phyloP scores from a whole-genome alignment of 1,140 invertebrate species.

The Drosophila mojavensis region DNA sequence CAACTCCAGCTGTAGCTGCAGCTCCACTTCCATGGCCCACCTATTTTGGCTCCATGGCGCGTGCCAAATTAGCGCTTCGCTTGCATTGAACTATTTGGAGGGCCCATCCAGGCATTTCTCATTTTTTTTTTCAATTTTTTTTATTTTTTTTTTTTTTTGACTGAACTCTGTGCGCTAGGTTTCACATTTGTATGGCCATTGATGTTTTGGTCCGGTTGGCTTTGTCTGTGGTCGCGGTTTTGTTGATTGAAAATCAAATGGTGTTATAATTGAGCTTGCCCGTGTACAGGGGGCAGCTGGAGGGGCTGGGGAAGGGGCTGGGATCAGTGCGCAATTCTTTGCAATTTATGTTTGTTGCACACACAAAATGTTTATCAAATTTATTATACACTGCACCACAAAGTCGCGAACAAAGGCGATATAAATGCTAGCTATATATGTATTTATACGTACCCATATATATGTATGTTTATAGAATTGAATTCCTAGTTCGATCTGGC shows the following conservation, averaged over 20 bases:
- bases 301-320: background rate
- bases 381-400: constrained; percentile 9
- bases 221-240: constrained; percentile 35
- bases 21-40: background rate
- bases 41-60: constrained; percentile 47
- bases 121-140: background rate
- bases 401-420: too few species aligned
- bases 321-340: constrained; percentile 6
- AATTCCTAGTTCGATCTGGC: too few species aligned
- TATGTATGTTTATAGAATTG: too few species aligned
- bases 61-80: constrained; percentile 77
- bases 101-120: background rate
- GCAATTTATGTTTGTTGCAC: too few species aligned
- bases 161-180: constrained; percentile 1
- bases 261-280: constrained; percentile 46
- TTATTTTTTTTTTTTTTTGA: background rate
- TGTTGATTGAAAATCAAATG: constrained; percentile 52
- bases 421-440: too few species aligned
- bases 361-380: constrained; percentile 16
- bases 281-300: background rate
- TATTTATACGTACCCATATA: too few species aligned
- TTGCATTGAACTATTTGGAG: constrained; percentile 69
- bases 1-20: too few species aligned
- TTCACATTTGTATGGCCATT: constrained; percentile 25
- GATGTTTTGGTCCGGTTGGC: constrained; percentile 25